Conservation (phyloP, 2,113 vertebrate genomes). For the Parotia lawesii region DNA sequence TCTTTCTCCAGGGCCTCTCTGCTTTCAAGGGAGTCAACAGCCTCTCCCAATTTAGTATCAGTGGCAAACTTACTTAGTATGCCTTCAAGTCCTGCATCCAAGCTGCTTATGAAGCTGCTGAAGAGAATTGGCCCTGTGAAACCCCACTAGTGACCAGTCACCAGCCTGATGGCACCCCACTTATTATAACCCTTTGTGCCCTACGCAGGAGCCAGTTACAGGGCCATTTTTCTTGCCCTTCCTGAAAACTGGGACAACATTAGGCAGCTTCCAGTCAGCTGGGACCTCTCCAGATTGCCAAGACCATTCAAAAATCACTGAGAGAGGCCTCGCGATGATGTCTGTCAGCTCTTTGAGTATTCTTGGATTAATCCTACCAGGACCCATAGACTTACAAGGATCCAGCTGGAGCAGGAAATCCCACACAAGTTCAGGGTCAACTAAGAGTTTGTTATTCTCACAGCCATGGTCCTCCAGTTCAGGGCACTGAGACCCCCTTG, state of each 20-base stretch:
- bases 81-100: background rate
- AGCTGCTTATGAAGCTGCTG: background rate
- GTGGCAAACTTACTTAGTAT: background rate
- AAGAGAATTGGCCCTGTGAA: background rate
- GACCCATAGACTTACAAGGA: background rate
- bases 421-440: background rate
- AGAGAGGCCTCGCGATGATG: fast-evolving
- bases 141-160: background rate
- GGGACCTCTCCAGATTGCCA: background rate
- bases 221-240: background rate
- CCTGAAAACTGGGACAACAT: background rate
- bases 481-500: background rate
- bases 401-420: background rate
- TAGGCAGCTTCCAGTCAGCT: background rate
- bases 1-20: background rate
- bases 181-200: background rate
- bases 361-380: background rate
- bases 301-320: background rate
- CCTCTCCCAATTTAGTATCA: background rate
- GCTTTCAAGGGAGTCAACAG: background rate
- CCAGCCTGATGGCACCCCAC: background rate
- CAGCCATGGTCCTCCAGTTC: background rate
- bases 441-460: background rate
- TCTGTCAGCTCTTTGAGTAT: background rate
- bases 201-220: background rate